Base-by-base conservation (phyloP, 2,797 vertebrate genomes). In the Phoebastria nigripes region DNA sequence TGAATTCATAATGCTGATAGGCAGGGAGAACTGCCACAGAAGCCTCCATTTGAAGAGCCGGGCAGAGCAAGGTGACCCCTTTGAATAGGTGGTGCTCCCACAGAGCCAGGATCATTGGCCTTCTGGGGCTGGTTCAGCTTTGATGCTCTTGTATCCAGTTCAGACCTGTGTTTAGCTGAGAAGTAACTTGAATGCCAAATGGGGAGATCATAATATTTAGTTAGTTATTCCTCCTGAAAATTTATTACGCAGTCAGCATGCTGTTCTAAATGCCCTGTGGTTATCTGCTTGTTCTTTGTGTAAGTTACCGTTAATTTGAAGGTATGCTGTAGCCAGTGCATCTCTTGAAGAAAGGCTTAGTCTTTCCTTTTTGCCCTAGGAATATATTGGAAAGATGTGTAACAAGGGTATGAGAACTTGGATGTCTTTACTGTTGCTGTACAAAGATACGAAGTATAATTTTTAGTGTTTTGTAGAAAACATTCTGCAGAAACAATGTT, bases 21-120 rank as follows among this genome's bases (percentile, higher is more conserved):
- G 8, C 33, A 37, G 77, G 54, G 47, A 69, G 51, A 66, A 69
- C 61, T 76, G 59, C 46, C 3, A 4, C 21, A 7, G 56, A 11
- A 70, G 25, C 28, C 52, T 42, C 26, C 0, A 0, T 15, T 5
- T 0, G 5, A 9, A 13, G 12, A 6, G 14, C 21, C 4, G 4
- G 31, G 37, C 12, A 31, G 35, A 22, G 15, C 12, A 2, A 56
- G 46, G 72, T 5, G 9, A 15, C 39, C 47, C 31, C 44, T 18
- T 3, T 12, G 18, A 12, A 11, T 15, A 8, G 17, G 17, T 9
- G 21, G 4, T 70, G 51, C 24, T 63, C 15, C 19, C 28, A 2
- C 12, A 7, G 35, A 24, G 54, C 63, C 8, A 2, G 56, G 8
- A 2, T 20, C 8, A 4, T 4, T 18, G 17, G 25, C 33, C 63